Base-by-base conservation (phyloP, 2,888 invertebrate genomes). In the Drosophila infuscata region DNA sequence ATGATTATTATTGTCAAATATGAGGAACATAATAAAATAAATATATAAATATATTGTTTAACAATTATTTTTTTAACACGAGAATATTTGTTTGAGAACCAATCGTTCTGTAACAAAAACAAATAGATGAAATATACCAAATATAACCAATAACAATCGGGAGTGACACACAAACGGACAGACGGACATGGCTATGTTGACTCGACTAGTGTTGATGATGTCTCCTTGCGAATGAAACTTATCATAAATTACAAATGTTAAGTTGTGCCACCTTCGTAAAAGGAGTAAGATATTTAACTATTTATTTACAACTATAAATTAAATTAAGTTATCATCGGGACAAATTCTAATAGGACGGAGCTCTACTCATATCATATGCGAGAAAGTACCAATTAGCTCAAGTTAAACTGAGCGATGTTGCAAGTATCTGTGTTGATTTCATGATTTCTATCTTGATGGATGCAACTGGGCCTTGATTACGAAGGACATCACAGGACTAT, bases 331-430 rank as follows among this genome's bases (percentile, higher is more conserved):
- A 25, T 15, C 15, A 25, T 12, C 0, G 20, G n/a, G 20, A 0
- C 9, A 20, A 4, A n/a, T 20, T 41, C 11, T 41, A 11, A 20
- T 41, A 20, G 1, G 41, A 7, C 1, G 20, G 20, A 20, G 2
- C 20, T 46, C 1, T 0, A 48, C 8, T 8, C 2, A 8, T 29
- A 49, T 49, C 49, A 17, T 9, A 17, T 6, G 49, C 9, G 30
- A 51, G 30, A 30, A 51, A 29, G 17, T 43, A 56, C 52, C 76
- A 70, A 70, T 75, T 74, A 70, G 58, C 35, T 54, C 1, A 25
- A 32, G 58, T 51, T 46, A n/a, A 32, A 3, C 11, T 25, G n/a
- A 33, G 1, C 11, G 8, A 38, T 20, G 38, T 38, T 35, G n/a
- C 36, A 64, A 33, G 53, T 6, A 25, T 3, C 33, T 43, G 32